These are phyloP conservation scores for Umimayanthus chanpuru DNA, from an alignment of 92 coral and sea anemone genomes.

Conservation along the genomic window DNA sequence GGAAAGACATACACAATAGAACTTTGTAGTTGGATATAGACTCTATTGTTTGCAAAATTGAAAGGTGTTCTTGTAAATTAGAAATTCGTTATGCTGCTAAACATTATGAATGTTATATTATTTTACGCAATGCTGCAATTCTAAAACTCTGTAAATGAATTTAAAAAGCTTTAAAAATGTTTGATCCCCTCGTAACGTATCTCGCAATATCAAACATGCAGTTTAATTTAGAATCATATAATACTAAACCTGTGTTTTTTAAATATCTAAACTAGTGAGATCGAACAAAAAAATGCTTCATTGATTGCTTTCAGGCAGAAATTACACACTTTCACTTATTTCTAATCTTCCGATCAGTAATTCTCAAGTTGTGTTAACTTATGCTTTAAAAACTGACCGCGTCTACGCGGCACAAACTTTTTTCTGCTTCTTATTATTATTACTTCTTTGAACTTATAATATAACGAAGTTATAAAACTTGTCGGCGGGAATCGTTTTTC, in stretches of 20 bases:
- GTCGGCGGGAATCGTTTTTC: background rate
- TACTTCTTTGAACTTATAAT: background rate
- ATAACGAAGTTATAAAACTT: too few relatives aligned
- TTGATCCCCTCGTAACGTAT: background rate
- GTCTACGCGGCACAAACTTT: background rate
- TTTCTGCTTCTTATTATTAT: background rate
- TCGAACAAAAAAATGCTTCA: background rate
- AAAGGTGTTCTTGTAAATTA: background rate
- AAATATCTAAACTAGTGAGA: background rate
- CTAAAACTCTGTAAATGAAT: background rate
- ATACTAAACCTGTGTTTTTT: background rate
- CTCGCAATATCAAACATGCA: background rate
- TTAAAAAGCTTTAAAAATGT: background rate
- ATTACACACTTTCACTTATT: background rate
- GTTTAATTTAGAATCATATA: background rate
- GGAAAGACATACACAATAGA: background rate
- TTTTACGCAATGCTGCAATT: background rate
- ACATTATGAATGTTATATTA: background rate
- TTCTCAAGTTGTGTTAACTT: background rate
- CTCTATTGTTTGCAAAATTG: conserved; percentile 11
- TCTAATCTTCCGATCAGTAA: background rate
- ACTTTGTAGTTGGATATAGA: background rate
- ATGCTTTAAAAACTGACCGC: background rate
- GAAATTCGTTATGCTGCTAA: background rate
- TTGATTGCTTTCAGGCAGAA: background rate